phyloP scores from a whole-genome alignment of 2,113 vertebrate genomes.

The Malaclemys terrapin region DNA sequence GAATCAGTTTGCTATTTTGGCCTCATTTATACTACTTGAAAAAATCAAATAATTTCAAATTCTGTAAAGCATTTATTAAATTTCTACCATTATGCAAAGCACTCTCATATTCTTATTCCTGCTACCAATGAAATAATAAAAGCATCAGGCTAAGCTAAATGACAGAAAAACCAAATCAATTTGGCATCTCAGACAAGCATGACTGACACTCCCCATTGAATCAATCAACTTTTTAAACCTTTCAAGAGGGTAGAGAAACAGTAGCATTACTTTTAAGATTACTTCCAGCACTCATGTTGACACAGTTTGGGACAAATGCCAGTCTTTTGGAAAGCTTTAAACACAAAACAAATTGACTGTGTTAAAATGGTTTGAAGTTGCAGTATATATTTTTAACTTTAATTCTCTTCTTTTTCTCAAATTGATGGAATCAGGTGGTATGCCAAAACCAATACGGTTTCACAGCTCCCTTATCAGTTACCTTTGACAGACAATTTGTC shows the following conservation, averaged over 20 bases:
- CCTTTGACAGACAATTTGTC: not conserved
- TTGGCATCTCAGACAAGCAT: constrained; percentile 32
- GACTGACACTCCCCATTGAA: constrained; percentile 1
- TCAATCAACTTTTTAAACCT: constrained; percentile 23
- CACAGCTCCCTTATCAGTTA: not conserved
- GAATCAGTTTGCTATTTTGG: not conserved
- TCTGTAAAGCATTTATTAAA: not conserved
- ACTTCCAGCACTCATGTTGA: not conserved
- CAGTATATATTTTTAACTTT: not conserved
- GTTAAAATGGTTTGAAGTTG: not conserved
- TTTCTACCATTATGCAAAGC: not conserved
- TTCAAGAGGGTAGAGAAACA: not conserved
- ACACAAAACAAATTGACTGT: not conserved
- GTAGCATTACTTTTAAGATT: not conserved
- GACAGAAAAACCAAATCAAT: constrained; percentile 24
- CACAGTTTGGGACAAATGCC: not conserved
- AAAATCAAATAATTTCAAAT: not conserved
- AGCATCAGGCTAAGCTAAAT: not conserved
- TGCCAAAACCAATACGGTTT: not conserved
- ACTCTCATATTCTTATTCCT: constrained; percentile 1
- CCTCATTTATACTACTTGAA: not conserved
- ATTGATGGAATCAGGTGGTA: not conserved
- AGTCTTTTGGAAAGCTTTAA: not conserved
- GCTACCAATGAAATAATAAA: constrained; percentile 19
- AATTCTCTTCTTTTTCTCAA: not conserved